Conservation (phyloP, 2,113 vertebrate species). For the Oxyruncus cristatus region DNA sequence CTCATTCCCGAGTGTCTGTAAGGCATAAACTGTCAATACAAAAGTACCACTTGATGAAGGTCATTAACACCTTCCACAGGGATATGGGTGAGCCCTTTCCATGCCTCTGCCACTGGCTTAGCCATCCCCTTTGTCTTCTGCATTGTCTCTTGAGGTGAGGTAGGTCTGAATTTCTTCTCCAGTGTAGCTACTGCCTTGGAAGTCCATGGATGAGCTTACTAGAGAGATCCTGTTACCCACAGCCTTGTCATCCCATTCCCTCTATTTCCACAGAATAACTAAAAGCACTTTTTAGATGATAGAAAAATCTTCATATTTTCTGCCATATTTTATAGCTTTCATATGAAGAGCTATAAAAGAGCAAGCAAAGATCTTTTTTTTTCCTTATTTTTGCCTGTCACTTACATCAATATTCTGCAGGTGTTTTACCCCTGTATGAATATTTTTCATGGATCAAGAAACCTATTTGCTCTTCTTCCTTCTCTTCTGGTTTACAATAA, state of each 20-base stretch:
- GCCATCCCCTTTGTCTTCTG: not conserved
- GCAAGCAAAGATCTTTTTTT: not conserved
- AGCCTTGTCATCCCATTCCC: not conserved
- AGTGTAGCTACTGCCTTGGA: not conserved
- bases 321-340: not conserved
- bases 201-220: not conserved
- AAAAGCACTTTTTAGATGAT: not conserved
- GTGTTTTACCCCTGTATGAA: not conserved
- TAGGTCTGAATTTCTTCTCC: not conserved
- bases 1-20: not conserved
- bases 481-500: not conserved
- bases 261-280: not conserved
- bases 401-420: not conserved
- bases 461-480: slow-evolving; percentile 8
- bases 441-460: slow-evolving; percentile 25
- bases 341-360: not conserved
- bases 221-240: not conserved
- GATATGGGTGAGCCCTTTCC: not conserved
- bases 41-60: not conserved
- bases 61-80: not conserved
- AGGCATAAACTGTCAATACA: not conserved
- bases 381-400: not conserved
- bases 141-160: not conserved
- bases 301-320: not conserved
- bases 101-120: not conserved